Base-by-base conservation (phyloP, 2,888 invertebrate species). In the Podabrus alpinus region DNA sequence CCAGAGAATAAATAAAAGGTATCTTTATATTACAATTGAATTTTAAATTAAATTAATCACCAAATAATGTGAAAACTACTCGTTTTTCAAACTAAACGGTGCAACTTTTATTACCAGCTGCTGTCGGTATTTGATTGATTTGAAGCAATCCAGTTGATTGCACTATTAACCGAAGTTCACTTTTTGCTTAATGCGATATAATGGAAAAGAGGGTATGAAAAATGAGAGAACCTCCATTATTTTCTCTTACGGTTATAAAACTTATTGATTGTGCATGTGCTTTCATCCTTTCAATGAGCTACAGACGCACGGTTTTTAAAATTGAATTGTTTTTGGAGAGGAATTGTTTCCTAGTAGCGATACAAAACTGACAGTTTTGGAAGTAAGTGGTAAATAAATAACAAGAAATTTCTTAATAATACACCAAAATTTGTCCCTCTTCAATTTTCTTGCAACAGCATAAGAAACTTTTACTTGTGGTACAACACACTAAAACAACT, bases 111-210 rank as follows among this genome's bases (percentile, higher is more conserved):
- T 21, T 68, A 67, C 60, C 68, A 68, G 68, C 68, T 60, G 19
- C 68, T 68, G 68, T 59, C 68, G 60, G 24, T 59, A 59, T 59
- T 59, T 59, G 68, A 68, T 68, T 68, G 68, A 68, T 68, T 68
- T 59, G 21, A 68, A 59, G 60, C 60, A 68, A 59, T 68, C 60
- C 60, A 19, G 9, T 15, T 25, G 68, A 60, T 60, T 68, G 59
- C 68, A 59, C 59, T 24, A 59, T 59, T 19, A 68, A 11, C 59
- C 17, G 29, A 29, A 29, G 29, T 29, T 29, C 29, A 29, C 13
- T 29, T 29, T 29, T 29, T 29, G 29, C 29, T 29, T 29, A 29
- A 29, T 29, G 29, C 13, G 13, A 29, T 29, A 29, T 29, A 29
- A 29, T 29, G 29, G 19, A 67, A 67, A 67, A 67, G 66, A 16